These are phyloP conservation scores for Heterotilapia buettikoferi DNA, from an alignment of 2,113 vertebrate species.

Conservation along the genomic window DNA sequence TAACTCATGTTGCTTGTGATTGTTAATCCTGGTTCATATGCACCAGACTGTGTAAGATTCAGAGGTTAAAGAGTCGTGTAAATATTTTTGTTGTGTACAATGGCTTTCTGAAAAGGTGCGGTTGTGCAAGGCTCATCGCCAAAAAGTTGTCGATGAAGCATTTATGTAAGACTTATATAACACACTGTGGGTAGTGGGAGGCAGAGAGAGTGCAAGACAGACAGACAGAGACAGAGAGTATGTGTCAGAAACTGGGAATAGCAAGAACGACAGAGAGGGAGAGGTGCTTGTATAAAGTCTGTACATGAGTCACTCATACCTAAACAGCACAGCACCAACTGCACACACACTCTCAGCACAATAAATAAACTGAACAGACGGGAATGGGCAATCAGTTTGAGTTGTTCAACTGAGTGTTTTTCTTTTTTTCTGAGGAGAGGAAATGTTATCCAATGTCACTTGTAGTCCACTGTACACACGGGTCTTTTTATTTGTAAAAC, in stretches of 20 bases:
- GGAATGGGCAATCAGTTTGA: background rate
- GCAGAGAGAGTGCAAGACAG: constrained; percentile 34
- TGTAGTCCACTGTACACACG: constrained; percentile 20
- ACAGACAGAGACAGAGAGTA: background rate
- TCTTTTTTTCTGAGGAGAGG: constrained; percentile 4
- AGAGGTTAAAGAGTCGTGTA: constrained; percentile 5
- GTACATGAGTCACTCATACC: constrained; percentile 46
- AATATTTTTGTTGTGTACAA: constrained; percentile 23
- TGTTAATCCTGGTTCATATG: constrained; percentile 7
- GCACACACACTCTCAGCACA: constrained; percentile 3
- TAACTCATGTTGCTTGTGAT: constrained; percentile 2
- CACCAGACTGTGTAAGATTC: constrained; percentile 28
- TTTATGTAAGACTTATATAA: constrained; percentile 70
- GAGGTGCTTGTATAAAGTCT: constrained; percentile 31
- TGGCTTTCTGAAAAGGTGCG: constrained; percentile 30
- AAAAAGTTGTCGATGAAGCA: constrained; percentile 46
- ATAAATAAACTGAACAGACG: constrained; percentile 33
- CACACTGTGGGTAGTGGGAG: constrained; percentile 59
- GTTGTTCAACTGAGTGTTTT: background rate
- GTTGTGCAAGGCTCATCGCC: constrained; percentile 15
- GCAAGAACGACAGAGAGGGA: background rate
- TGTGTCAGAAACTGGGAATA: background rate
- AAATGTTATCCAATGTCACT: constrained; percentile 25
- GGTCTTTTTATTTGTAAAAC: constrained; percentile 32
- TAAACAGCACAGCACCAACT: constrained; percentile 27